Conservation (phyloP, 1,140 invertebrate genomes). For the Rhizoglyphus robini region DNA sequence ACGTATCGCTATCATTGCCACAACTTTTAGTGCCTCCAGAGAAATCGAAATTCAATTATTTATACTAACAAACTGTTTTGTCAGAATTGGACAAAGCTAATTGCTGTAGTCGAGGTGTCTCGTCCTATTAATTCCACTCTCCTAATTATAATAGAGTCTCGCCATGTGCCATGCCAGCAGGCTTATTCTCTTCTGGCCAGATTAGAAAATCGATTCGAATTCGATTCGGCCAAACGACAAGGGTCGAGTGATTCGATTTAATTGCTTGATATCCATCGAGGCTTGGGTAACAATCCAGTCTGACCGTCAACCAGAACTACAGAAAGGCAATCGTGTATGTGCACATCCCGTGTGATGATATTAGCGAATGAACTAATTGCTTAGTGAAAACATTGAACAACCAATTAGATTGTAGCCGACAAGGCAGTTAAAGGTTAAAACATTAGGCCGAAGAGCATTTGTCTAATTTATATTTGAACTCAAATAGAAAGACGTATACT, state of each 20-base stretch:
- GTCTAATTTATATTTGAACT: too few relatives aligned
- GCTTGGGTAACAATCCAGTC: background rate
- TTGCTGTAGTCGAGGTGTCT: background rate
- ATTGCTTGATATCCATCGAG: background rate
- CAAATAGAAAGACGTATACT: too few relatives aligned
- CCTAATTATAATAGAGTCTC: background rate
- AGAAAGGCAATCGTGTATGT: background rate
- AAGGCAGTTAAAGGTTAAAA: too few relatives aligned
- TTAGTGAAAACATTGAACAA: too few relatives aligned
- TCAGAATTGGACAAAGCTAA: conserved; percentile 1
- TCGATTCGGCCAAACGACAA: background rate
- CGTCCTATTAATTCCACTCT: background rate
- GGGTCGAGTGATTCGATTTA: background rate
- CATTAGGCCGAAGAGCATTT: too few relatives aligned
- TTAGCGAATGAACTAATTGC: too few relatives aligned
- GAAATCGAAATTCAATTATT: conserved; percentile 9
- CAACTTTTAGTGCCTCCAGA: background rate
- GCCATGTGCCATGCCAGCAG: background rate
- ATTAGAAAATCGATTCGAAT: background rate
- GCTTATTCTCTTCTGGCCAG: background rate
- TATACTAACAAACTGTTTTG: background rate
- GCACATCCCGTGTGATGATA: background rate
- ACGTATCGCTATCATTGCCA: background rate
- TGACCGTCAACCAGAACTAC: background rate
- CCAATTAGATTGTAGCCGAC: too few relatives aligned